These are phyloP conservation scores for Muscina levida DNA, from an alignment of 2,888 invertebrate species.

Conservation along the genomic window DNA sequence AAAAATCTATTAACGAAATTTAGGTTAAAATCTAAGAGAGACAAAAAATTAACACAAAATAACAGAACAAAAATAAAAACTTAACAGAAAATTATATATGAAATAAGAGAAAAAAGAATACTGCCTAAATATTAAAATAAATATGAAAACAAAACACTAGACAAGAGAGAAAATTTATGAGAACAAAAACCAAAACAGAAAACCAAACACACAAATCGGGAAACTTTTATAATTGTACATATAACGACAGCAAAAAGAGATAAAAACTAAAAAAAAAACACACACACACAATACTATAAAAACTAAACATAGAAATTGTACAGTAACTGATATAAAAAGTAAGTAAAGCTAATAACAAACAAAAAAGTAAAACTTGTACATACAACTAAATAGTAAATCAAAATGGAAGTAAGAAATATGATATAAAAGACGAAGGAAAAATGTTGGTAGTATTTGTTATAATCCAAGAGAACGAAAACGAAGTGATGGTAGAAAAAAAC, in stretches of 20 bases:
- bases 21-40: slow-evolving; percentile 48
- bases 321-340: too few relatives aligned
- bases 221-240: slow-evolving; percentile 41
- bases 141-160: too few relatives aligned
- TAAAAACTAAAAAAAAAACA: slow-evolving; percentile 27
- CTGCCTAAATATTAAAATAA: slow-evolving; percentile 73
- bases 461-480: neutral
- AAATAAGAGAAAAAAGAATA: slow-evolving; percentile 73
- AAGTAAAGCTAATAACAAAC: slow-evolving; percentile 17
- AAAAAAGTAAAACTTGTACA: slow-evolving; percentile 26
- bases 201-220: slow-evolving; percentile 41
- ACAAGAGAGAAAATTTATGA: slow-evolving; percentile 66
- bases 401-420: neutral
- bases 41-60: slow-evolving; percentile 26
- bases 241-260: slow-evolving; percentile 23
- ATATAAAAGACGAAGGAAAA: neutral
- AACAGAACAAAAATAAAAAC: slow-evolving; percentile 50
- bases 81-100: slow-evolving; percentile 62
- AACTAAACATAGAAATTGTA: too few relatives aligned
- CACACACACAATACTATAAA: slow-evolving; percentile 52
- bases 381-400: slow-evolving; percentile 21
- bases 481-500: too few relatives aligned
- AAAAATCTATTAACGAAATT: slow-evolving; percentile 55
- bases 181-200: slow-evolving; percentile 38
- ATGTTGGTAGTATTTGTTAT: too few relatives aligned